Evolutionary conservation across 2,888 invertebrate species (phyloP).

Genomic region (Hemistola chrysoprasaria): DNA sequence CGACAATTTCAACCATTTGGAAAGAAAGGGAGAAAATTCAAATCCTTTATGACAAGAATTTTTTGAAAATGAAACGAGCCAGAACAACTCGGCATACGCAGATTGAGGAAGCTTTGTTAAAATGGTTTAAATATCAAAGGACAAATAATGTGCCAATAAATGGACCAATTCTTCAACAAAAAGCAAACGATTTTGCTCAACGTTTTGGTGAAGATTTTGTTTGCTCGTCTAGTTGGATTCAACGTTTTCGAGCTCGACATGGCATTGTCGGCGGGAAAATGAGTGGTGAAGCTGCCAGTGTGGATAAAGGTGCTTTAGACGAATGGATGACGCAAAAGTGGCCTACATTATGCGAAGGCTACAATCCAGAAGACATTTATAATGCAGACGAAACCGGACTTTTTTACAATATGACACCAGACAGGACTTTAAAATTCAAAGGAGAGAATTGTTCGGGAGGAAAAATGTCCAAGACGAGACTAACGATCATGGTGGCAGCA

Average conservation of each 20-base stretch:
- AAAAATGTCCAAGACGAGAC: conserved; percentile 37
- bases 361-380: conserved; percentile 31
- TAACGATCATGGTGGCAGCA: conserved; percentile 31
- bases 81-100: conserved; percentile 31
- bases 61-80: conserved; percentile 35
- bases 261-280: conserved; percentile 37
- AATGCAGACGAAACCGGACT: conserved; percentile 39
- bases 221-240: conserved; percentile 33
- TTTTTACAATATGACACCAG: conserved; percentile 35
- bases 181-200: conserved; percentile 25
- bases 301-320: conserved; percentile 25
- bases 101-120: conserved; percentile 32
- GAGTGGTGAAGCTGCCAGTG: conserved; percentile 33
- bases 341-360: conserved; percentile 32
- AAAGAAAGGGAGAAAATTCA: conserved; percentile 35
- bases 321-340: conserved; percentile 31
- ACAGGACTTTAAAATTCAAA: conserved; percentile 37
- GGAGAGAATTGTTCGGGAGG: conserved; percentile 40
- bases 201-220: conserved; percentile 27
- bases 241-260: conserved; percentile 33
- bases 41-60: conserved; percentile 30
- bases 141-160: conserved; percentile 5
- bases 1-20: conserved; percentile 34
- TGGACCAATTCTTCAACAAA: conserved; percentile 25
- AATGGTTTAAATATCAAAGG: conserved; percentile 34